phyloP scores from a whole-genome alignment of 2,113 vertebrate genomes.

The Boulengeromyrus knoepffleri region DNA sequence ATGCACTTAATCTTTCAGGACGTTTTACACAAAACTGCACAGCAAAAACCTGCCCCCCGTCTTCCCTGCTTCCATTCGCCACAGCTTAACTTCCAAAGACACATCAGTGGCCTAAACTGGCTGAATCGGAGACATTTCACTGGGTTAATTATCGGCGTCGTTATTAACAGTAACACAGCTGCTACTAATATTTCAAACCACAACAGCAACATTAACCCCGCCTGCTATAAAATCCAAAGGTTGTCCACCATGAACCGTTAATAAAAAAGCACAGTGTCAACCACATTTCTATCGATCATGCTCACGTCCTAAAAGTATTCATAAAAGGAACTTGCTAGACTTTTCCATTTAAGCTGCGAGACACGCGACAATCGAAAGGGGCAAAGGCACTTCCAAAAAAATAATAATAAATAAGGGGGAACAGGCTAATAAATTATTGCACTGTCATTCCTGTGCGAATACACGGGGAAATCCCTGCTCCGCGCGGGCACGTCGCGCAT shows the following conservation, averaged over 20 bases:
- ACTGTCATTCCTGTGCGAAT: slow-evolving; percentile 44
- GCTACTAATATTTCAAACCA: neutral
- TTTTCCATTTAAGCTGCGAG: neutral
- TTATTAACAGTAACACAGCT: neutral
- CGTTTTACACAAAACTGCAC: neutral
- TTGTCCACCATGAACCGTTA: neutral
- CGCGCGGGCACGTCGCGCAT: neutral
- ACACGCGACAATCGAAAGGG: neutral
- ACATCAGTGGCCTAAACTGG: neutral
- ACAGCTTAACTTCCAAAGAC: neutral
- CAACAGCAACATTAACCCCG: neutral
- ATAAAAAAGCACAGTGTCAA: neutral
- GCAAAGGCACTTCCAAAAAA: neutral
- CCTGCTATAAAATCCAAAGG: neutral
- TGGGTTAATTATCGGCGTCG: neutral
- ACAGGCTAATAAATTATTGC: slow-evolving; percentile 41
- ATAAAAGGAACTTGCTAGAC: neutral
- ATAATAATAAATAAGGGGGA: neutral
- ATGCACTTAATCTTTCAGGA: neutral
- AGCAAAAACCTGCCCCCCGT: neutral
- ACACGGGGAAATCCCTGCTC: slow-evolving; percentile 16
- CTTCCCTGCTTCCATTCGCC: neutral
- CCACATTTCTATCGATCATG: neutral
- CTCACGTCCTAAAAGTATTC: neutral
- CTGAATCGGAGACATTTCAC: neutral